phyloP scores from a whole-genome alignment of 2,797 vertebrate genomes.

The Psittacula echo region DNA sequence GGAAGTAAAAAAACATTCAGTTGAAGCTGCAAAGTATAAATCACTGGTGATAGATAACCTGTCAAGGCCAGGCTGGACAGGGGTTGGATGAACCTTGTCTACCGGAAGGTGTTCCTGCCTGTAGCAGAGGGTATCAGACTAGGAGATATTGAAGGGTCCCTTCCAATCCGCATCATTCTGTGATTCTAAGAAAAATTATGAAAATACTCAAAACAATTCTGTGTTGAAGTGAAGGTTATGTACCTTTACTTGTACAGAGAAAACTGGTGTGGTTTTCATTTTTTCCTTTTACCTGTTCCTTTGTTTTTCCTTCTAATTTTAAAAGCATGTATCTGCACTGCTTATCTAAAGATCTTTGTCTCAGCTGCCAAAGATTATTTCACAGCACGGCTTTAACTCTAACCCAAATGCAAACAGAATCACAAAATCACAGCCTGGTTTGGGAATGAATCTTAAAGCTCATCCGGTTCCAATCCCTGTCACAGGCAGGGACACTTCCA shows the following conservation, averaged over 20 bases:
- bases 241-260: background rate
- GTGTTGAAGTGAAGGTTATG: background rate
- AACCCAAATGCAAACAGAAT: accelerated
- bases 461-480: background rate
- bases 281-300: no score
- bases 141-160: background rate
- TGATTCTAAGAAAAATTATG: accelerated
- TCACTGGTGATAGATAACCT: background rate
- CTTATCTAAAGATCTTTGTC: accelerated
- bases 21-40: background rate
- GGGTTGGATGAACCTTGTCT: background rate
- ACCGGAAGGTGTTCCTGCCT: background rate
- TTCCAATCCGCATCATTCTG: accelerated
- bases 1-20: background rate
- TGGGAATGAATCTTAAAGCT: background rate
- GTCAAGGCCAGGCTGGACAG: background rate
- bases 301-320: background rate
- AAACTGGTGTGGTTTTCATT: accelerated
- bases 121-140: accelerated
- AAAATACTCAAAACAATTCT: background rate
- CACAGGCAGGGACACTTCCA: background rate
- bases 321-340: accelerated
- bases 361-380: background rate
- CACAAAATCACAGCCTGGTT: background rate
- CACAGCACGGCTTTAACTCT: background rate